Base-by-base conservation (phyloP, 2,888 invertebrate genomes). In the Drosophila subquinaria region DNA sequence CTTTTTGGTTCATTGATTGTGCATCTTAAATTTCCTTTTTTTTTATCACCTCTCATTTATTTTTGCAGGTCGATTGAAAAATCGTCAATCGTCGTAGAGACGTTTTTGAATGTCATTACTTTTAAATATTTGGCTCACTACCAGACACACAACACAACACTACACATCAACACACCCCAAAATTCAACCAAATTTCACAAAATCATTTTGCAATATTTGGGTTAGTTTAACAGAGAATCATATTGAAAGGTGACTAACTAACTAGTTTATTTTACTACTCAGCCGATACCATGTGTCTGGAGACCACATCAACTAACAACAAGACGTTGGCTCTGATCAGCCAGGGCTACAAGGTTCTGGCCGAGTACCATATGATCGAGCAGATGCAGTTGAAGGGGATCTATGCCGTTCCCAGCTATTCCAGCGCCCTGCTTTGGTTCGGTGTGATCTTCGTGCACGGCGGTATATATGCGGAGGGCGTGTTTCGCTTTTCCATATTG, bases 391-490 rank as follows among this genome's bases (percentile, higher is more conserved):
- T 86, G 0, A 73, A 50, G 50, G 74, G 76, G 47, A 89, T 86
- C 33, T 81, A 84, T 55, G 89, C 82, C 4, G 59, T 91, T 51
- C 90, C 85, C 35, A 86, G 89, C 59, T 81, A 64, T 48, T 38
- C 63, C 30, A 79, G 73, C 55, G 75, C 67, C 27, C 48, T 86
- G 56, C 84, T 73, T 51, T 93, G 93, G 93, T 93, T 90, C 68
- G 93, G 93, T 35, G 91, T 93, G 13, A 88, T 93, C 90, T 99
- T 98, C 94, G 95, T 98, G 60, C 95, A 97, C 86, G 95, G 96
- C 92, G 98, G 98, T 23, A 93, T 95, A 75, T 99, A 98, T 93
- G 96, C 96, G 93, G 97, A 97, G 77, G 98, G 97, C 69, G 95
- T 98, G 61, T 98, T 98, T 92, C 95, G 98, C 86, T 99, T 99